Base-by-base conservation (phyloP, 2,797 vertebrate genomes). In the Anableps anableps region DNA sequence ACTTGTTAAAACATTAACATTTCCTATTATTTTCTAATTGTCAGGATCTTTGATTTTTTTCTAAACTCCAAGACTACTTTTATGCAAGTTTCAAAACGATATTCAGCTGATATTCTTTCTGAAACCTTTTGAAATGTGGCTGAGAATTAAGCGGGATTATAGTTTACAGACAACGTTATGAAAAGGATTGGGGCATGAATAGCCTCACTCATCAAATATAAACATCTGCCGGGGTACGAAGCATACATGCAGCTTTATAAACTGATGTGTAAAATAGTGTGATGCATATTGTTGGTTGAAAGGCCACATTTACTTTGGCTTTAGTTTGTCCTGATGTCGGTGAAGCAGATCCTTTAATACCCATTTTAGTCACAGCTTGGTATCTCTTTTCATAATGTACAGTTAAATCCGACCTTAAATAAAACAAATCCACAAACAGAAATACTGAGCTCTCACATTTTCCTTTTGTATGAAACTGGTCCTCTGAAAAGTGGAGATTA, bases 321-420 rank as follows among this genome's bases (percentile, higher is more conserved):
- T 76, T 48, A 45, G n/a, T 75, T 36, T 55, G 31, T 53, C 53
- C 11, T 74, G 48, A 74, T 36, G 53, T 14, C 36, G 45, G 75
- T 66, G 45, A 10, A 76, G 60, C 29, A n/a, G 6, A 66, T 34
- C 31, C 45, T 23, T 64, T 16, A 68, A 45, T 13, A 36, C 14
- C 43, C 29, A 34, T 47, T 19, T 66, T 64, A 48, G 43, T 64
- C 58, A 48, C 29, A 76, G 43, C 23, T 34, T 45, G 29, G 41
- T 23, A 4, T 36, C 6, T 31, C n/a, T 53, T 50, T 55, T 74
- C 5, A 55, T 14, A 55, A 51, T 55, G 51, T 55, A 53, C 21
- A 50, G 66, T 50, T 66, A 50, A 41, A 41, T 29, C 26, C 23
- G 53, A 21, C 48, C 1, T 68, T 26, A 58, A 76, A 26, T 34